A percentile compares a stretch with the other conserved stretches of the same genome.
Evolutionary conservation across 2,797 vertebrate species (phyloP).

Genomic region (Megaceryle alcyon): DNA sequence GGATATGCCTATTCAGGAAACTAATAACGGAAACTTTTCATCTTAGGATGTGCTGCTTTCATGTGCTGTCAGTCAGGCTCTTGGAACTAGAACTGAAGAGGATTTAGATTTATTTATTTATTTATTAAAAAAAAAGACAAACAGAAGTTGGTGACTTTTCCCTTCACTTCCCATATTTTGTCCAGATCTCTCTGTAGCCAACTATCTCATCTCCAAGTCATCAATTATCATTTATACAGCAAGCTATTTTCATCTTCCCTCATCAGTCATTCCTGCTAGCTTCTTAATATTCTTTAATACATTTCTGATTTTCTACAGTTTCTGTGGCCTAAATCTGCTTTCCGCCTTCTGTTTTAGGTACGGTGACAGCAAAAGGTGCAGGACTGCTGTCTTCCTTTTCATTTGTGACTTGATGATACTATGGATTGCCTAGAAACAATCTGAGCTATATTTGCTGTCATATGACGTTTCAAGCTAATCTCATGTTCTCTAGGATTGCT

Average conservation of each 20-base stretch:
- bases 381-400: neutral
- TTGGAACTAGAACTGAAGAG: neutral
- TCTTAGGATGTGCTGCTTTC: neutral
- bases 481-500: neutral
- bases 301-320: neutral
- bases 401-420: neutral
- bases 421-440: neutral
- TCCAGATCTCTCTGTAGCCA: neutral
- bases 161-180: neutral
- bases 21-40: neutral
- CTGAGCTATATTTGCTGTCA: neutral
- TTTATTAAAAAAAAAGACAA: neutral
- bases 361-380: neutral
- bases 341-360: neutral
- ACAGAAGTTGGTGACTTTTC: neutral
- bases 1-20: neutral
- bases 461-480: neutral
- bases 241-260: slow-evolving; percentile 1
- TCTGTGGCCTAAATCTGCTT: slow-evolving; percentile 2
- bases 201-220: neutral
- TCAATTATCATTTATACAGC: neutral
- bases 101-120: neutral
- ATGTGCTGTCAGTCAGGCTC: neutral
- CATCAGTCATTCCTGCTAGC: neutral
- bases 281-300: neutral